Evolutionary conservation across 2,113 vertebrate species (phyloP), one percentile per base, ranked within the genome.

Genomic region (Scomber colias): DNA sequence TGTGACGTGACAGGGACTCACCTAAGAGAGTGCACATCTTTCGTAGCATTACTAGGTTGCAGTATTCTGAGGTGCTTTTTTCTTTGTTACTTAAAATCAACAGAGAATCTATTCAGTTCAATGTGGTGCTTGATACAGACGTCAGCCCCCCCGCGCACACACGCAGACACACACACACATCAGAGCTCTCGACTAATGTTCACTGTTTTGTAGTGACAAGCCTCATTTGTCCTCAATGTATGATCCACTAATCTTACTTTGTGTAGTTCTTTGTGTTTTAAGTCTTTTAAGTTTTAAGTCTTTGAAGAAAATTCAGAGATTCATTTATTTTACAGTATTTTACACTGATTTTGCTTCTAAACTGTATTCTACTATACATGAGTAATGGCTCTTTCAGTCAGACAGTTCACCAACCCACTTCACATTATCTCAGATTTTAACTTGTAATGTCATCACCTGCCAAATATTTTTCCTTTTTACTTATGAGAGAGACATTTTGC

Each of bases 41-140:
- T 27, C 24, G 24, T 27, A 27, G 24, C 24, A 27, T 27, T 27
- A 27, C 24, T 27, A 27, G 1, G 24, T 27, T 27, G 24, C 24
- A 27, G 24, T 27, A 27, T 27, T 14, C 30, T 11, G 16, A 66
- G 40, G 50, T 10, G 1, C 2, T 0, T 5, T 30, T 27, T 35
- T 30, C 49, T 31, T 45, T 19, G 27, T 11, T 4, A 11, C 21
- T 78, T 74, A 45, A 17, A 16, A 55, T 54, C 17, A 71, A 63
- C 48, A 66, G 62, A 68, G 69, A 81, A 75, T 49, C 49, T 60
- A 71, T 77, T 63, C 68, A 72, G 86, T 89, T 91, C 82, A 83
- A 49, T 56, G 73, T 3, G 48, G 80, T 86, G 86, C 87, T 89
- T 77, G 86, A 81, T 85, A 80, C 86, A 63, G 82, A 88, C 82